Base-by-base conservation (phyloP, 2,797 vertebrate genomes). In the Odontamblyopus lacepedii region DNA sequence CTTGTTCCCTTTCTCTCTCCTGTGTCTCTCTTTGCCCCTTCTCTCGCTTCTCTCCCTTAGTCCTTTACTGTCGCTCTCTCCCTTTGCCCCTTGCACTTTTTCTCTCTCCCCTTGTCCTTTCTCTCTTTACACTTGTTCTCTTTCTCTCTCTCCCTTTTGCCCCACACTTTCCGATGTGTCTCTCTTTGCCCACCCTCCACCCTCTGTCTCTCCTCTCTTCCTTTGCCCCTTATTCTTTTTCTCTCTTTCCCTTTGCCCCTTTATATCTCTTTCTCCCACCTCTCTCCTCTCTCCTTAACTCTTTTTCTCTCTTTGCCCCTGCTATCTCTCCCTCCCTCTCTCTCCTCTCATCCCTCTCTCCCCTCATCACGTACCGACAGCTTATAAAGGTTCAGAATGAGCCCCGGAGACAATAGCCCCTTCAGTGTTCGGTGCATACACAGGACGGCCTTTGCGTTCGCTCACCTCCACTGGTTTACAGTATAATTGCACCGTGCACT, bases 301-400 rank as follows among this genome's bases (percentile, higher is more conserved):
- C n/a, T 23, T 56, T 1, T 2, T 26, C 12, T 57, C 23, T 12
- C n/a, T 57, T 23, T 57, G 3, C 55, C 55, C 4, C 23, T 57
- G 8, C 8, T n/a, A 2, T 23, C n/a, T 59, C 4, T 26, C 2
- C 18, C 53, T n/a, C 7, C 3, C 11, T 59, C 26, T 89, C 91
- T 88, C 74, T 44, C 11, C 41, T 5, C 41, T 44, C 41, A 13
- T 38, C 35, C 9, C 35, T 38, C 79, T 74, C 23, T 23, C 23
- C 23, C 23, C 23, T 23, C 23, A 23, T 82, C 41, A 41, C 38
- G 23, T 23, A 23, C 23, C 23, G 23, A 9, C 35, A 79, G 86
- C 87, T 90, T 93, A 92, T 92, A 92, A 91, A 90, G 84, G 90
- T 90, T 91, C 78, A 86, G 86, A 91, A 90, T 80, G 82, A 84